phyloP scores from a whole-genome alignment of 1,140 invertebrate genomes.

The Pogonomyrmex californicus region DNA sequence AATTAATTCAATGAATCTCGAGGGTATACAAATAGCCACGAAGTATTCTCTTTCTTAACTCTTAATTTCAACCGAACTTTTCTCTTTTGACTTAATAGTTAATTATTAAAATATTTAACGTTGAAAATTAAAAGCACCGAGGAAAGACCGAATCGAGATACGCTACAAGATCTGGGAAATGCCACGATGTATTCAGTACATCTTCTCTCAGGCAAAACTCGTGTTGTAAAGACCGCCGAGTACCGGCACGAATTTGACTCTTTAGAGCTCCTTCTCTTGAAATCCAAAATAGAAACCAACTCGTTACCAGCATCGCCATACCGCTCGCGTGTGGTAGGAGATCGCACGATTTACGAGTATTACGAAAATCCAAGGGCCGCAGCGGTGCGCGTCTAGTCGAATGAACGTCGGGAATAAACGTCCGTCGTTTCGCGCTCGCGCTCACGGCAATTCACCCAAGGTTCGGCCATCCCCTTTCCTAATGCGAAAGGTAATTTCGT shows the following conservation, averaged over 20 bases:
- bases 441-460: conserved; percentile 48
- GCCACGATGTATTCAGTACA: background rate
- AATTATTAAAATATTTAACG: conserved; percentile 13
- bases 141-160: background rate
- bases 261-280: conserved; percentile 11
- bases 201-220: conserved; percentile 1
- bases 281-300: conserved; percentile 45
- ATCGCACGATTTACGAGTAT: conserved; percentile 58
- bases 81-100: background rate
- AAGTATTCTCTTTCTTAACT: background rate
- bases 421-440: conserved; percentile 56
- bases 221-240: background rate
- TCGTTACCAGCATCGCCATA: background rate
- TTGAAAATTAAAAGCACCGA: background rate
- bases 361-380: conserved; percentile 46
- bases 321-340: background rate
- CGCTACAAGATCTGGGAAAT: background rate
- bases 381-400: conserved; percentile 22
- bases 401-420: conserved; percentile 62
- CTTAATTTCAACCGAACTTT: background rate
- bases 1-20: background rate
- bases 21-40: background rate
- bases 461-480: conserved; percentile 36
- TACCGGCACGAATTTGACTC: conserved; percentile 15
- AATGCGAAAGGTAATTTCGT: conserved; percentile 67